Evolutionary conservation across 1,140 invertebrate species (phyloP).

Genomic region (Hypsibius dujardini): DNA sequence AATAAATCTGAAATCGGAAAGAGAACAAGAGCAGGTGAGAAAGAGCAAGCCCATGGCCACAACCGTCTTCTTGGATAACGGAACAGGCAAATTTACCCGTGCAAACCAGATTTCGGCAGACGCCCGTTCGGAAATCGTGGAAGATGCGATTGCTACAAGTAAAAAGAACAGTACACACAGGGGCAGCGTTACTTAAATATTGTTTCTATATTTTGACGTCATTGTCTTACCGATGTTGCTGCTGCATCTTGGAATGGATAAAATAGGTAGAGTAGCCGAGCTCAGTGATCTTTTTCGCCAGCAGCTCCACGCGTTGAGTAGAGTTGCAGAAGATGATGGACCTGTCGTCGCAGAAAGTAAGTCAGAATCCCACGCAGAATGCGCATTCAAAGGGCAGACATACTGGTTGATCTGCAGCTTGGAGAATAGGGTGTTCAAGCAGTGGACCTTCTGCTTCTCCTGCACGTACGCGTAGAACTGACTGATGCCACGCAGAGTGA

Average conservation of each 20-base stretch:
- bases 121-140: conserved; percentile 91
- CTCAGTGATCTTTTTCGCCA: conserved; percentile 99
- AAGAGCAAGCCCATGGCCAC: no score
- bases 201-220: no score
- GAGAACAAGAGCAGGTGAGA: conserved; percentile 17
- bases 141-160: conserved; percentile 67
- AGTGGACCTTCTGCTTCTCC: conserved; percentile 99
- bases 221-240: conserved; percentile 69
- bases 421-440: conserved; percentile 96
- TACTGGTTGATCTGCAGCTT: conserved; percentile 41
- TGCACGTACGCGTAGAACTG: conserved; percentile 99
- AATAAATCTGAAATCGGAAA: conserved; percentile 68
- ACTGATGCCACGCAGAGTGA: conserved; percentile 95
- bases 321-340: conserved; percentile 98
- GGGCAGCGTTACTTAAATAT: no score
- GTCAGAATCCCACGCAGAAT: neutral
- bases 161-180: neutral
- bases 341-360: neutral
- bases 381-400: neutral
- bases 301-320: conserved; percentile 89
- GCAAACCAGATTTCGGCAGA: conserved; percentile 87
- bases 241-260: conserved; percentile 98
- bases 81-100: no score
- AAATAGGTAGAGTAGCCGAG: conserved; percentile 99
- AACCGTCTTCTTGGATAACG: no score